Evolutionary conservation across 1,140 invertebrate species (phyloP).

Genomic region (Pseudomyrmex dendroicus): DNA sequence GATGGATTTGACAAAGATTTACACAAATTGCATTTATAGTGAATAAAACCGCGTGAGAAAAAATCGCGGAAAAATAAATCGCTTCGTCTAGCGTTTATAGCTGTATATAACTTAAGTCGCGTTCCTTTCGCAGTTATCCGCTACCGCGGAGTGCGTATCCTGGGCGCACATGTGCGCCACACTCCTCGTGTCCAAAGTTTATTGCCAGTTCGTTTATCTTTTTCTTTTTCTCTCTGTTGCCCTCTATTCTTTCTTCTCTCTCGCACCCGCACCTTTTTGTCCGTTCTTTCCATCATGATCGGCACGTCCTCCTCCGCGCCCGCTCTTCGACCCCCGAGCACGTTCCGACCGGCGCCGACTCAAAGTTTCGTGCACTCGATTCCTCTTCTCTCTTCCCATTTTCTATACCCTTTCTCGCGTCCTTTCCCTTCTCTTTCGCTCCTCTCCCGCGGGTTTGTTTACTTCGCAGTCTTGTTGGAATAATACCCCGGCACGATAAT

Average conservation of each 20-base stretch:
- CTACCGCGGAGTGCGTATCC: constrained; percentile 61
- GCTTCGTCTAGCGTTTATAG: constrained; percentile 45
- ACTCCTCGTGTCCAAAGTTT: constrained; percentile 79
- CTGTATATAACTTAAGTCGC: not conserved
- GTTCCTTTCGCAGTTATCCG: constrained; percentile 49
- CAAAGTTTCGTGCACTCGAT: constrained; percentile 60
- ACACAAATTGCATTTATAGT: not conserved
- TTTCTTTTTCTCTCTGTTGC: constrained; percentile 8
- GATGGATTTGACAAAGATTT: not conserved
- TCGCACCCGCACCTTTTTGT: not conserved
- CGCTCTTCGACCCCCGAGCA: constrained; percentile 19
- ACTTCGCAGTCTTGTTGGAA: constrained; percentile 74
- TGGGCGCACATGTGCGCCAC: constrained; percentile 79
- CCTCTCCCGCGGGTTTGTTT: constrained; percentile 72
- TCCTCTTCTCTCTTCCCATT: constrained; percentile 23
- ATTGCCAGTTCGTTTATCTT: constrained; percentile 73
- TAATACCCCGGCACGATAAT: constrained; percentile 72
- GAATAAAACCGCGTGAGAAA: not conserved
- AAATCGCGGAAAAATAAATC: constrained; percentile 2
- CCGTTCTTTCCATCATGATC: constrained; percentile 66
- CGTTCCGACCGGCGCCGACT: constrained; percentile 56
- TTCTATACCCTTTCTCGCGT: constrained; percentile 23
- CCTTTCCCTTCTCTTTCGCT: constrained; percentile 24
- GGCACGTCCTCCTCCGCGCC: constrained; percentile 42
- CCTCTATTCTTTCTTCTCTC: constrained; percentile 44